These are phyloP conservation scores for Heterotilapia buettikoferi DNA, from an alignment of 2,113 vertebrate genomes.

Conservation along the genomic window DNA sequence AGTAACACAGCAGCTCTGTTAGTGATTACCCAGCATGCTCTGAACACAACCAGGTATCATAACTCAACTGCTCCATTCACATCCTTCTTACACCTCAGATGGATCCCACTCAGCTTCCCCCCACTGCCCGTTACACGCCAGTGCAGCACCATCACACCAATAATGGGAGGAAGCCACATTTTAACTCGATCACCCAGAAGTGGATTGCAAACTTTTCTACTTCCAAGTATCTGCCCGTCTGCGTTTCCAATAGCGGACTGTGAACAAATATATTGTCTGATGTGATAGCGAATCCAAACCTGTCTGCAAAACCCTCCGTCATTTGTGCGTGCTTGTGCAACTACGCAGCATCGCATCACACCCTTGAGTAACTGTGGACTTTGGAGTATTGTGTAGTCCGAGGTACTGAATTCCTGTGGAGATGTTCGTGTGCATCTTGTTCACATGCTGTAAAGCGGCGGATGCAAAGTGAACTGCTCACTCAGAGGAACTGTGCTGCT, in stretches of 20 bases:
- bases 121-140: not conserved
- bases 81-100: slow-evolving; percentile 3
- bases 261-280: slow-evolving; percentile 17
- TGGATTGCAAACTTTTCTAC: slow-evolving; percentile 3
- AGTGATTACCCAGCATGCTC: not conserved
- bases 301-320: not conserved
- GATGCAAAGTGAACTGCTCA: not conserved
- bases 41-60: not conserved
- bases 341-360: not conserved
- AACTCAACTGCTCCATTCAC: not conserved
- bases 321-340: slow-evolving; percentile 35
- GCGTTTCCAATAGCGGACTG: slow-evolving; percentile 16
- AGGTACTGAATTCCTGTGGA: not conserved
- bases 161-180: not conserved
- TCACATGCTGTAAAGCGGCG: not conserved
- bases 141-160: slow-evolving; percentile 14
- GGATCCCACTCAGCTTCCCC: not conserved
- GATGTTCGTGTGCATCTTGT: not conserved
- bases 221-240: slow-evolving; percentile 30
- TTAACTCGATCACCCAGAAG: slow-evolving; percentile 8
- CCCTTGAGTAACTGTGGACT: slow-evolving; percentile 2
- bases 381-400: not conserved
- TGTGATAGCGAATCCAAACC: not conserved
- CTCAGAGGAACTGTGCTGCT: slow-evolving; percentile 29
- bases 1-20: not conserved